These are phyloP conservation scores for Eupithecia exiguata DNA, from an alignment of 2,888 invertebrate species.

Conservation along the genomic window DNA sequence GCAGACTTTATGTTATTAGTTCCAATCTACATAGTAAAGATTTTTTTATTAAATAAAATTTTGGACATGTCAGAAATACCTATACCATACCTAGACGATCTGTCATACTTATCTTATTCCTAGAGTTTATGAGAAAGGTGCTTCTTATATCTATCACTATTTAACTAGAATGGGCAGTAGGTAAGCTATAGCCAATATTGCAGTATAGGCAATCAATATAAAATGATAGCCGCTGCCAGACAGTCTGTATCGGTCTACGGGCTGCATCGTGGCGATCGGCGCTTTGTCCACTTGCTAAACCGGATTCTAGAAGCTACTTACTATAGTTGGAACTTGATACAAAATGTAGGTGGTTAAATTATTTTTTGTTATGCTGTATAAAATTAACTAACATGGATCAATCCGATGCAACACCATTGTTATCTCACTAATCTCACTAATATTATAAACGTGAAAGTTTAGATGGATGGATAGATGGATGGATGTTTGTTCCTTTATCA, in stretches of 20 bases:
- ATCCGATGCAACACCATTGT: too few relatives aligned
- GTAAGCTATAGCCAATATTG: not conserved
- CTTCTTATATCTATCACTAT: not conserved
- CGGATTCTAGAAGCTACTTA: not conserved
- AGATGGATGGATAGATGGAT: too few relatives aligned
- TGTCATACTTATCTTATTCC: not conserved
- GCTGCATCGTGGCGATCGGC: not conserved
- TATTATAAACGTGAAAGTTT: too few relatives aligned
- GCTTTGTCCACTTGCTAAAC: constrained; percentile 4
- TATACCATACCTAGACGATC: not conserved
- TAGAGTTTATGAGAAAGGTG: not conserved
- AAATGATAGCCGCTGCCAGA: not conserved
- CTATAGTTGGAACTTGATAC: not conserved
- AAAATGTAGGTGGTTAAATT: not conserved
- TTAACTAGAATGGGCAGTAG: not conserved
- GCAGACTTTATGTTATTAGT: not conserved
- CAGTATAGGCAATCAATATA: not conserved
- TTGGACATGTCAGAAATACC: not conserved
- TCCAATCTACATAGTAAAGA: not conserved
- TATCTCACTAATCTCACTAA: too few relatives aligned
- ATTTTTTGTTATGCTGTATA: too few relatives aligned
- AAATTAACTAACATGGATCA: too few relatives aligned
- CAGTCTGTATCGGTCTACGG: not conserved
- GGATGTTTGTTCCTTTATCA: too few relatives aligned
- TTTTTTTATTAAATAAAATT: too few relatives aligned